Percentiles rank a stretch among this genome's conserved stretches.
phyloP scores from a whole-genome alignment of 2,797 vertebrate genomes.

The Squalus acanthias region DNA sequence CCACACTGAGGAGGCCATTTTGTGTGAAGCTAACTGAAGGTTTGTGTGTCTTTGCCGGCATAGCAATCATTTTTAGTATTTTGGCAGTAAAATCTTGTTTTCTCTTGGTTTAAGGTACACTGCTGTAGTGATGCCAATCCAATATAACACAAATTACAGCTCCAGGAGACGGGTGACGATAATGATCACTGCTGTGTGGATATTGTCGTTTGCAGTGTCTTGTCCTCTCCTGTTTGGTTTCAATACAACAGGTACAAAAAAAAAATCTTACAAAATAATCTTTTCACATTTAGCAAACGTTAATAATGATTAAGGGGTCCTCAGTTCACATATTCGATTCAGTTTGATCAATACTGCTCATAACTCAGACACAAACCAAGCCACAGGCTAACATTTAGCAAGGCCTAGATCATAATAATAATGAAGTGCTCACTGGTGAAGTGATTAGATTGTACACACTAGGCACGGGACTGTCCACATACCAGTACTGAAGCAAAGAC shows the following conservation, averaged over 20 bases:
- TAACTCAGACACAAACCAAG: background rate
- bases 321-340: background rate
- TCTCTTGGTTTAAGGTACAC: slow-evolving; percentile 69
- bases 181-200: slow-evolving; percentile 83
- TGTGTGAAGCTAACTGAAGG: background rate
- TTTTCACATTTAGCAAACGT: background rate
- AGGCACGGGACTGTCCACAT: background rate
- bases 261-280: background rate
- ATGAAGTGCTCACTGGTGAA: background rate
- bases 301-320: background rate
- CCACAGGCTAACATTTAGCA: background rate
- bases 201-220: slow-evolving; percentile 82
- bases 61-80: background rate
- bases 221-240: slow-evolving; percentile 89
- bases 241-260: slow-evolving; percentile 83
- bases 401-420: too few species aligned
- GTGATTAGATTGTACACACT: background rate
- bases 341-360: slow-evolving; percentile 22
- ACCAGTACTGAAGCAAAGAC: background rate
- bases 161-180: slow-evolving; percentile 78
- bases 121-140: slow-evolving; percentile 85
- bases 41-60: slow-evolving; percentile 22
- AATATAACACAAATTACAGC: slow-evolving; percentile 80
- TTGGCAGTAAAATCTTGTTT: background rate
- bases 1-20: background rate